Base-by-base conservation (phyloP, 1,140 invertebrate species). In the Schlechtendalia chinensis region DNA sequence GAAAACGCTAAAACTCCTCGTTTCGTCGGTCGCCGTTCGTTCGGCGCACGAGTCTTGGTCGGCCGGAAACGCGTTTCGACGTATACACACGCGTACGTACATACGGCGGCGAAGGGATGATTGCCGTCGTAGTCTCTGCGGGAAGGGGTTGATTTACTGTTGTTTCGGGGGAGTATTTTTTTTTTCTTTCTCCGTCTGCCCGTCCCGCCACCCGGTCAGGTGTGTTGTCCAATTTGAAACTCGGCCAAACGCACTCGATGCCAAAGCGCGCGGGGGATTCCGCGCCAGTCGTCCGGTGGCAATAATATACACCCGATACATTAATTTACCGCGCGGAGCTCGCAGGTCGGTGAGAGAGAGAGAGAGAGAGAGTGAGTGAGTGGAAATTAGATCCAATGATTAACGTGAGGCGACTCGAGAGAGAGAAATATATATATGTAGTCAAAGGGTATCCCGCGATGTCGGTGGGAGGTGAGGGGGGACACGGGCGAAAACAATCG, bases 81-180 rank as follows among this genome's bases (percentile, higher is more conserved):
- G n/a, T n/a, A n/a, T n/a, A n/a, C n/a, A n/a, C n/a, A n/a, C n/a
- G n/a, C n/a, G n/a, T 47, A 50, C 1, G 5, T 19, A 17, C 39
- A 39, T 50, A 19, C 0, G 65, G 11, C 19, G 29, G 19, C 6
- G 17, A 3, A 54, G 11, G 22, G 67, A 11, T 0, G 16, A 69
- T 69, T 27, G 45, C 39, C 67, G 32, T 17, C 29, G 45, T 50
- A 50, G 29, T 67, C 39, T 67, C 14, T 6, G n/a, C 56, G 72
- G 32, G 58, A 63, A 79, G 75, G 75, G 58, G 75, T 79, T 79
- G 75, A 79, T 79, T 79, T 79, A 79, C 75, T 39, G 75, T 79
- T 79, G 50, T 79, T 14, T 10, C 22, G 8, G 50, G 75, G 72
- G 56, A 19, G 56, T n/a, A 19, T 61, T 72, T 72, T 79, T 63